A percentile compares a stretch with the other conserved stretches of the same genome.
Evolutionary conservation across 2,888 invertebrate genomes (phyloP).

Genomic region (Stomorhina lunata): DNA sequence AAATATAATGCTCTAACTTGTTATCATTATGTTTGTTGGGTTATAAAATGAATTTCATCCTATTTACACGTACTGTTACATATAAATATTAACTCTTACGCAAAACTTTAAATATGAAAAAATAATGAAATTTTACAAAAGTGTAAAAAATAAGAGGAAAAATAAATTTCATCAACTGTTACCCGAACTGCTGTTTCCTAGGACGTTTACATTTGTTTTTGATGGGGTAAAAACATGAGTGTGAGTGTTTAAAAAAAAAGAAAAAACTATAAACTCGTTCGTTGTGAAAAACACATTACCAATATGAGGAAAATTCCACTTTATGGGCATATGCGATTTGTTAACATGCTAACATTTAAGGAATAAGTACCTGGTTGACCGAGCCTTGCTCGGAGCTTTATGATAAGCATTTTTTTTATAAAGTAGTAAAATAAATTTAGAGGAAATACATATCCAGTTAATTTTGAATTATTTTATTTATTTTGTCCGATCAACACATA

Average conservation of each 20-base stretch:
- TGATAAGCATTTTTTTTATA: too few relatives aligned
- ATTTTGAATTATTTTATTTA: too few relatives aligned
- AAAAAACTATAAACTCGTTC: slow-evolving; percentile 1
- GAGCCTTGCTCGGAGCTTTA: too few relatives aligned
- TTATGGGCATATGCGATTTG: neutral
- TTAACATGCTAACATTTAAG: neutral
- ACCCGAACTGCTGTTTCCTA: slow-evolving; percentile 31
- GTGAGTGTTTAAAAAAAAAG: too few relatives aligned
- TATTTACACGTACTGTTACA: neutral
- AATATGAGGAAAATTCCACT: neutral
- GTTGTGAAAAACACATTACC: slow-evolving; percentile 24
- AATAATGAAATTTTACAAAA: slow-evolving; percentile 11
- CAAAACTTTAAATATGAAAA: slow-evolving; percentile 6
- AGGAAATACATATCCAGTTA: too few relatives aligned
- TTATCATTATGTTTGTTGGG: too few relatives aligned
- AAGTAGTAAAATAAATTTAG: too few relatives aligned
- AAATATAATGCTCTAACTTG: too few relatives aligned
- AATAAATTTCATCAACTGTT: slow-evolving; percentile 43
- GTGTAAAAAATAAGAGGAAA: neutral
- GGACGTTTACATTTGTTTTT: slow-evolving; percentile 5
- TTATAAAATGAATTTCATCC: too few relatives aligned
- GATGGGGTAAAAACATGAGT: slow-evolving; percentile 15
- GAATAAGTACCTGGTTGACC: too few relatives aligned
- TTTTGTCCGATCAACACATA: too few relatives aligned
- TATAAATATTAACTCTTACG: neutral